phyloP scores from a whole-genome alignment of 1,140 invertebrate genomes.

The Latrodectus geometricus region DNA sequence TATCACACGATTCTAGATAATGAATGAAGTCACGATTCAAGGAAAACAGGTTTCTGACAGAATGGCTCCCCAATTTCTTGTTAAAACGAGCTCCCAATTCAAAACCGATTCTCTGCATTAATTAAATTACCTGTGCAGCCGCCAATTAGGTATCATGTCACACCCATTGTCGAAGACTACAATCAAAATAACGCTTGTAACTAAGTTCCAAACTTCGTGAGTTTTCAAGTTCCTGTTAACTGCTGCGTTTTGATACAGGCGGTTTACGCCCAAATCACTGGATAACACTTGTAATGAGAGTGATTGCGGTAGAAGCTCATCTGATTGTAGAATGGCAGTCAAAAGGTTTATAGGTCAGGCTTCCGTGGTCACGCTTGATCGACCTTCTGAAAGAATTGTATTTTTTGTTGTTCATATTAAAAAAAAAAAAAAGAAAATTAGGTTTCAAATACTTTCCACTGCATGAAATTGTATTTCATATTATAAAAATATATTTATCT shows the following conservation, averaged over 20 bases:
- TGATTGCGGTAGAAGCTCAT: not conserved
- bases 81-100: slow-evolving; percentile 3
- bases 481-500: too few relatives aligned
- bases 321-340: not conserved
- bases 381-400: not conserved
- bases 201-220: not conserved
- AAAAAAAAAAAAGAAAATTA: too few relatives aligned
- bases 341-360: not conserved
- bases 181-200: too few relatives aligned
- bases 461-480: too few relatives aligned
- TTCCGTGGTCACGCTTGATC: not conserved
- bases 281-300: not conserved
- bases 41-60: slow-evolving; percentile 26
- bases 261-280: not conserved
- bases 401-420: too few relatives aligned
- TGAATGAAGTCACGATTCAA: slow-evolving; percentile 1
- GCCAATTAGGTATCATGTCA: slow-evolving; percentile 23
- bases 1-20: not conserved
- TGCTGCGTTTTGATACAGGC: not conserved
- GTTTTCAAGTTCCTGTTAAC: not conserved
- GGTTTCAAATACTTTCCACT: too few relatives aligned
- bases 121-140: slow-evolving; percentile 28
- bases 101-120: slow-evolving; percentile 2
- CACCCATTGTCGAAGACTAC: slow-evolving; percentile 4
- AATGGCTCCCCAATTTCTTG: slow-evolving; percentile 3